A percentile compares a stretch with the other conserved stretches of the same genome.
Conservation (phyloP, 2,888 invertebrate genomes). For the Argyresthia albistria region DNA sequence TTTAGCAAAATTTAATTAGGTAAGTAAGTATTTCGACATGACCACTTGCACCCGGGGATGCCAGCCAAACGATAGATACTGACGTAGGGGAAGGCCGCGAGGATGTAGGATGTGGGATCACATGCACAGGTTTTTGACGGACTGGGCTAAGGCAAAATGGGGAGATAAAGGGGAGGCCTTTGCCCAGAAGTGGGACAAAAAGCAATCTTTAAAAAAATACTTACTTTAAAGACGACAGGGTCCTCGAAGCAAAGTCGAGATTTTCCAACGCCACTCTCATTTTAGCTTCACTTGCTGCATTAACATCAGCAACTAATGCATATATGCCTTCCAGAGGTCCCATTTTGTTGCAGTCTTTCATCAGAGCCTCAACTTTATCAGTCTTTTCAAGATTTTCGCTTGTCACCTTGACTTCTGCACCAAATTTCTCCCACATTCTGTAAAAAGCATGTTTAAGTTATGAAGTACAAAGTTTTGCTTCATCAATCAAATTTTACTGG, state of each 20-base stretch:
- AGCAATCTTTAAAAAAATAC: background rate
- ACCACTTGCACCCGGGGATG: too few relatives aligned
- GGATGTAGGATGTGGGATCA: too few relatives aligned
- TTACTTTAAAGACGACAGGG: background rate
- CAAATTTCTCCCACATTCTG: background rate
- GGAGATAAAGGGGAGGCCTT: too few relatives aligned
- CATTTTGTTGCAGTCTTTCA: background rate
- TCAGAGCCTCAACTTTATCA: background rate
- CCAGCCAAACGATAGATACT: too few relatives aligned
- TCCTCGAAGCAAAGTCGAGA: background rate
- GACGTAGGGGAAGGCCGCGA: too few relatives aligned
- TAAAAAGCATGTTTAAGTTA: background rate
- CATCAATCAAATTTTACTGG: background rate
- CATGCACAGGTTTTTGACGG: too few relatives aligned
- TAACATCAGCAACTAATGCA: background rate
- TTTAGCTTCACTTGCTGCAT: background rate
- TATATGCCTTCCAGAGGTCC: slow-evolving; percentile 1
- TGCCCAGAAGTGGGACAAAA: background rate
- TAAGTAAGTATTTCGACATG: background rate
- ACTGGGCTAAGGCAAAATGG: too few relatives aligned
- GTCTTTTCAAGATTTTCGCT: background rate
- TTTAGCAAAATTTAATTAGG: background rate
- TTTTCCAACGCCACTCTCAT: background rate
- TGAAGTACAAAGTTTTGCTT: background rate
- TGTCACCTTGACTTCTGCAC: background rate